Percentiles rank a stretch among this genome's conserved stretches.
These are phyloP conservation scores for Lepidurus apus DNA, from an alignment of 1,140 invertebrate species.

Conservation along the genomic window DNA sequence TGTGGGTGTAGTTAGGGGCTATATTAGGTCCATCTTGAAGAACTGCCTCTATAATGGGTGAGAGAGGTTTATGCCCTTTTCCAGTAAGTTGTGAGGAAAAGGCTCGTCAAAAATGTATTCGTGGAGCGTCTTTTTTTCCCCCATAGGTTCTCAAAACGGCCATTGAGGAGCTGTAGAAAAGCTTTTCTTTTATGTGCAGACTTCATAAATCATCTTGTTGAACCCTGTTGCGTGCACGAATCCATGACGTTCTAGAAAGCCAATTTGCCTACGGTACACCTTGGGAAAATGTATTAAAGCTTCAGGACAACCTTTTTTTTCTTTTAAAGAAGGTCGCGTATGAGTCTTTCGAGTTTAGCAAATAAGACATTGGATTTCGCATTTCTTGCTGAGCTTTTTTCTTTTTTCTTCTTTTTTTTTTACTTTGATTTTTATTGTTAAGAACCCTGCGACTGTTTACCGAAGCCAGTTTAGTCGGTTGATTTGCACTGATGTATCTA, in stretches of 20 bases:
- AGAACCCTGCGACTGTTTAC: not conserved
- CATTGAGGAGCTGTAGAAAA: slow-evolving; percentile 2
- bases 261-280: slow-evolving; percentile 1
- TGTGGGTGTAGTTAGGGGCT: not conserved
- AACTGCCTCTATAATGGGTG: not conserved
- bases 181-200: not conserved
- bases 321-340: not conserved
- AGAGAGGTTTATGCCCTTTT: not conserved
- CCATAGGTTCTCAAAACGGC: not conserved
- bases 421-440: not conserved
- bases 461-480: not conserved
- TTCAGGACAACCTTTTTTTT: not conserved
- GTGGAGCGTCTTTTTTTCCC: not conserved
- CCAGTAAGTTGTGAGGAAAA: not conserved
- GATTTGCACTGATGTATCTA: slow-evolving; percentile 2
- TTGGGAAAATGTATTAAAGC: not conserved
- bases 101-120: not conserved
- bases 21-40: not conserved
- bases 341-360: not conserved
- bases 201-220: slow-evolving; percentile 1
- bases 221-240: slow-evolving; percentile 16
- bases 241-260: not conserved
- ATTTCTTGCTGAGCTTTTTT: not conserved
- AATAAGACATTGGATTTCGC: not conserved
- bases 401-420: not conserved